A percentile compares a stretch with the other conserved stretches of the same genome.
Conservation (phyloP, 2,888 invertebrate species). For the Brenthis daphne region DNA sequence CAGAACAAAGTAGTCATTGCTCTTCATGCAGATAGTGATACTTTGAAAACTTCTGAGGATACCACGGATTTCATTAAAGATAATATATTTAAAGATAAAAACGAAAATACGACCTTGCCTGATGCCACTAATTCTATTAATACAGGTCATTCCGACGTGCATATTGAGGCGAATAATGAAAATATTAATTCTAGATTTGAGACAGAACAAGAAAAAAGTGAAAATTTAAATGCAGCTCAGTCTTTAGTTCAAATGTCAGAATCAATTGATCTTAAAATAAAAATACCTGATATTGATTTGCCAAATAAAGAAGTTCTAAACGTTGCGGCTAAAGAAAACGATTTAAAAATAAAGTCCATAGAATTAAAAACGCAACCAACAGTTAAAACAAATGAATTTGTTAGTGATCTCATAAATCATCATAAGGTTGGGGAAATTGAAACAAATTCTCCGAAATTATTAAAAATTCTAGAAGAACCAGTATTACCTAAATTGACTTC, state of each 20-base stretch:
- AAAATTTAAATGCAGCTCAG: conserved; percentile 76
- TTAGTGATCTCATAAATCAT: conserved; percentile 48
- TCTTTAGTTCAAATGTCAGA: conserved; percentile 79
- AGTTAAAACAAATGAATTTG: conserved; percentile 52
- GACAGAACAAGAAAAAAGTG: conserved; percentile 74
- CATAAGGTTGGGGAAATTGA: conserved; percentile 58
- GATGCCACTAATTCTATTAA: conserved; percentile 11
- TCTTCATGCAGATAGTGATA: conserved; percentile 41
- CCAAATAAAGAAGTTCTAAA: conserved; percentile 49
- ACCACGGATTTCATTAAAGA: conserved; percentile 17
- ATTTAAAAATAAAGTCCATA: conserved; percentile 19
- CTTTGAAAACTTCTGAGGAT: conserved; percentile 15
- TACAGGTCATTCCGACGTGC: conserved; percentile 22
- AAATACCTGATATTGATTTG: conserved; percentile 52
- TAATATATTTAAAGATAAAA: conserved; percentile 11
- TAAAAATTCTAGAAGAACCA: conserved; percentile 82
- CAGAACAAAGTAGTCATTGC: conserved; percentile 56
- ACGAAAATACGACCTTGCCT: neutral
- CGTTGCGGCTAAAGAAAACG: conserved; percentile 31
- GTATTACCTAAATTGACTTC: conserved; percentile 55
- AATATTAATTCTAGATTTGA: conserved; percentile 59
- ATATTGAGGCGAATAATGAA: conserved; percentile 43
- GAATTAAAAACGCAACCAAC: conserved; percentile 55
- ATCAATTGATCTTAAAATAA: conserved; percentile 67
- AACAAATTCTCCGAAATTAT: conserved; percentile 77